These are phyloP conservation scores for Thunnus maccoyii DNA, from an alignment of 2,113 vertebrate species.

Conservation along the genomic window DNA sequence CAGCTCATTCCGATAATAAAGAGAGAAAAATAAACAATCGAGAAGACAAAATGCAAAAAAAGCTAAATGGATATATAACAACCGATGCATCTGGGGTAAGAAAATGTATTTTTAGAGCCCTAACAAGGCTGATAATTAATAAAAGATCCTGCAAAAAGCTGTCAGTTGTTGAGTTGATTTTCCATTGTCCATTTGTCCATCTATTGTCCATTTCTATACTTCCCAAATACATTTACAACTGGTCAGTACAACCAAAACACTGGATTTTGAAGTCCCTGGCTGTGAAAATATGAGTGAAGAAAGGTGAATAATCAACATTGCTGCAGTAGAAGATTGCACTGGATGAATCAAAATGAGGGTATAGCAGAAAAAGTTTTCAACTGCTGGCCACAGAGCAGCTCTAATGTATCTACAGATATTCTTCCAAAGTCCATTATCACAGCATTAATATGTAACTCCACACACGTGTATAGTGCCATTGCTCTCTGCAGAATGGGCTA, in stretches of 20 bases:
- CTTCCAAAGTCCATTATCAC: conserved; percentile 8
- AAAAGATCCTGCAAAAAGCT: not conserved
- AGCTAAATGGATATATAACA: not conserved
- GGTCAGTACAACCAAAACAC: not conserved
- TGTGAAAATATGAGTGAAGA: not conserved
- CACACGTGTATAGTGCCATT: not conserved
- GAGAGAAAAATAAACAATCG: not conserved
- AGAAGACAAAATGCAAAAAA: not conserved
- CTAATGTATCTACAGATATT: not conserved
- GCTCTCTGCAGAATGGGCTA: conserved; percentile 17
- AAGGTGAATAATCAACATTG: not conserved
- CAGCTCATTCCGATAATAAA: not conserved
- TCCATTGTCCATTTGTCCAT: not conserved
- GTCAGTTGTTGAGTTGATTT: not conserved
- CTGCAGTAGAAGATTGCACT: not conserved
- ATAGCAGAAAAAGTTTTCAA: not conserved
- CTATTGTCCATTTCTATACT: not conserved
- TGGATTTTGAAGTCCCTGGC: not conserved
- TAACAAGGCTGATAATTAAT: not conserved
- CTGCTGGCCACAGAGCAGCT: not conserved
- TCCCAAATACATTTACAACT: not conserved
- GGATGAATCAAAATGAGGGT: conserved; percentile 23
- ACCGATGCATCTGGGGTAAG: not conserved
- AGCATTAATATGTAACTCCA: conserved; percentile 36
- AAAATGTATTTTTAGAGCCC: not conserved